Evolutionary conservation across 2,888 invertebrate species (phyloP), one percentile per base, ranked within the genome.

Genomic region (Archips crataeganus): DNA sequence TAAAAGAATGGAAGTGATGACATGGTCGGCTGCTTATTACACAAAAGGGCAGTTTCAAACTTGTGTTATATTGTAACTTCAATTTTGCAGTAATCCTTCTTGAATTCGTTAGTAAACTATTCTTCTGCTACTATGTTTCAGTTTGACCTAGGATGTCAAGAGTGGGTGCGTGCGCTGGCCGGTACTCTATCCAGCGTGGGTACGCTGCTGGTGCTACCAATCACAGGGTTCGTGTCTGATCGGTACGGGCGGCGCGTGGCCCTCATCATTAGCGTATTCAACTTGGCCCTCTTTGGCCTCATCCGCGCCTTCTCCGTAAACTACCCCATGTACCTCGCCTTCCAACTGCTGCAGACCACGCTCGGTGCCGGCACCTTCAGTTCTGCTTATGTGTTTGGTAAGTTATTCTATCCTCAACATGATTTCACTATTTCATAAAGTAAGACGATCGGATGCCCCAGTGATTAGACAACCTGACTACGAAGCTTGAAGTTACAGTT

Each of bases 131-230:
- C 42, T 13, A 42, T 57, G 80, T 90, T 91, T 23, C 84, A 97
- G 97, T 97, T 96, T 82, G 91, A 95, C 78, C 86, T 97, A 4
- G 95, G 95, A 13, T 97, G 97, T 78, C 94, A 95, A 72, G 94
- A 96, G 76, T 97, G 97, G 97, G 95, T 96, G 80, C 90, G 97
- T 63, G 95, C 96, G 0, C 84, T 97, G 76, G 95, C 97, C 4
- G 97, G 97, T 2, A 97, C 97, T 2, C 89, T 97, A 1, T 96
- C 95, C 87, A 97, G 96, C 80, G 88, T 96, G 61, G 97, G 97
- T 2, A 96, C 96, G 67, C 95, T 97, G 75, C 88, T 97, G 70
- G 96, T 96, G 9, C 90, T 97, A 73, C 96, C 96, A 0, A 88
- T 97, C 74, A 95, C 96, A 0, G 97, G 97, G 36, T 95, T 95